Evolutionary conservation across 2,888 invertebrate species (phyloP), one percentile per base, ranked within the genome.

Genomic region (Microplitis manilae): DNA sequence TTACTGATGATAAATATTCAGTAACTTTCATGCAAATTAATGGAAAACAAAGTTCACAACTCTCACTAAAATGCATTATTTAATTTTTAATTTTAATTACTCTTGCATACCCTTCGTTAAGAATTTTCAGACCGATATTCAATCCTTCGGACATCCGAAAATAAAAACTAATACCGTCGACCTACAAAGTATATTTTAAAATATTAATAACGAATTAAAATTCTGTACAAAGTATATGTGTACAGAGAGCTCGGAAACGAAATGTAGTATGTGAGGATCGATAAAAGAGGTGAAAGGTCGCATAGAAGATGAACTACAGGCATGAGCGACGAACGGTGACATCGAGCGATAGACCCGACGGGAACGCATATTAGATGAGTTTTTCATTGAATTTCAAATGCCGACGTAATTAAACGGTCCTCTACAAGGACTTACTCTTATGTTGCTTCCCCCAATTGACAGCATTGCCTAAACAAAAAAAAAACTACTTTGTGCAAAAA

Each of bases 361-460:
- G 20, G 9, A 65, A 38, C 50, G 65, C 38, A 39, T 39, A 67
- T 38, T 67, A 7, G 65, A 30, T 38, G 38, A 73, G 17, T 65
- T 64, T n/a, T 38, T 65, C 73, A 73, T 73, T 73, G 65, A 73
- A 72, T 72, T 72, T 72, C 50, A 73, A 73, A 73, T 73, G 73
- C 40, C 61, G 39, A 39, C 64, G 40, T 72, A 72, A 64, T 70
- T 70, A 70, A 70, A 70, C 59, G 70, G 59, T 59, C 38, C 72
- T 72, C 41, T 40, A 20, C 15, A 38, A 70, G 15, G 30, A 6
- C 13, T 50, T 7, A 13, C 50, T 50, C 50, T 50, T 50, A 50
- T 13, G 13, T 13, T 50, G 50, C 50, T 50, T 50, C 30, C 30
- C 30, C 30, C 50, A 7, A 50, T 50, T 9, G 50, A 50, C 13